Evolutionary conservation across 2,888 invertebrate species (phyloP).

Genomic region (Drosophila pseudotakahashii): DNA sequence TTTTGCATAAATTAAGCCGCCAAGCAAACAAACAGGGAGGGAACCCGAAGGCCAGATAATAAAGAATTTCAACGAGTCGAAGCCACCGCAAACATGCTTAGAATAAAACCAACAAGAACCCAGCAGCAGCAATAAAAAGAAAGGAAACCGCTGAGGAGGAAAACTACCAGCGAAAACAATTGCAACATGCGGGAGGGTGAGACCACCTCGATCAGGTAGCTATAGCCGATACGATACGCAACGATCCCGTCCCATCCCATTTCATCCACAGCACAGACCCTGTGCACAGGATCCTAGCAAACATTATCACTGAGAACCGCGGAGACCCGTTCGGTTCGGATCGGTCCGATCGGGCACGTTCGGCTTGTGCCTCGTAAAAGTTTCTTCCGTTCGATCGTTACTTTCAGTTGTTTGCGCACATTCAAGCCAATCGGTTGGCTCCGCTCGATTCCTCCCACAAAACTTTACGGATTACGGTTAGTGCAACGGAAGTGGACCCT

Average conservation of each 20-base stretch:
- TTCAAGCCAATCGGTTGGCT: conserved; percentile 76
- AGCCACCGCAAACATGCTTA: conserved; percentile 71
- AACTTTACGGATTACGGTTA: conserved; percentile 53
- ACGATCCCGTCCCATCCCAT: background rate
- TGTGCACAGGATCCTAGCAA: conserved; percentile 17
- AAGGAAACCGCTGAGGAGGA: conserved; percentile 33
- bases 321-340: conserved; percentile 2
- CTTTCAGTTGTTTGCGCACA: conserved; percentile 75
- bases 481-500: conserved; percentile 69
- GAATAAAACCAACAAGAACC: conserved; percentile 58
- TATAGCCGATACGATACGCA: background rate
- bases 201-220: conserved; percentile 55
- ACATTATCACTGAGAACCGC: conserved; percentile 11
- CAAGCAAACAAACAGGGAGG: conserved; percentile 36
- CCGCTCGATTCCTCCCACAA: conserved; percentile 14
- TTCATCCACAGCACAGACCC: background rate
- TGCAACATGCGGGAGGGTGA: conserved; percentile 50
- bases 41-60: conserved; percentile 60
- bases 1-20: conserved; percentile 72
- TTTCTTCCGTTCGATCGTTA: conserved; percentile 70
- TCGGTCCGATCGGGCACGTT: conserved; percentile 24
- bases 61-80: conserved; percentile 62
- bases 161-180: conserved; percentile 43
- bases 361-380: conserved; percentile 28
- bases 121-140: conserved; percentile 30